Percentiles rank a stretch among this genome's conserved stretches.
Conservation (phyloP, 2,797 vertebrate genomes). For the Helarctos malayanus region DNA sequence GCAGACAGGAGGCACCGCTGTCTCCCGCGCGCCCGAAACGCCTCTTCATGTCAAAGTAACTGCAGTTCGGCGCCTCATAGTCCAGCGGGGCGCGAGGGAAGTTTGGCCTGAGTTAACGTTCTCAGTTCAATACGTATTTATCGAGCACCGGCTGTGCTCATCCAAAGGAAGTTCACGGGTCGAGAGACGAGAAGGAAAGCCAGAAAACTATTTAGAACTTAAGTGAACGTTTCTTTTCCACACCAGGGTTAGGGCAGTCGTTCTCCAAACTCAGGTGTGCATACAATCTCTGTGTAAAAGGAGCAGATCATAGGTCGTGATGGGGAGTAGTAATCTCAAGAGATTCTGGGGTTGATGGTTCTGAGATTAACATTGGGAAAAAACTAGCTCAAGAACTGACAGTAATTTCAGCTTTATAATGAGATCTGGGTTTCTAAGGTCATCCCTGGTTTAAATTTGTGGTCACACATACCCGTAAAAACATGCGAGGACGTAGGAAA, state of each 20-base stretch:
- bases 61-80: rapidly evolving
- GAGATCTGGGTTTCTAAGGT: neutral
- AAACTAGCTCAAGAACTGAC: neutral
- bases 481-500: neutral
- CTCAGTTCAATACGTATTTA: neutral
- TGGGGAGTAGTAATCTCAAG: neutral
- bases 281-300: no score
- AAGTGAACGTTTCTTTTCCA: neutral
- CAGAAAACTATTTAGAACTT: neutral
- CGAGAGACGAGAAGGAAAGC: neutral
- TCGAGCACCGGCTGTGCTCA: neutral
- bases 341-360: neutral
- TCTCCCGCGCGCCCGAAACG: neutral
- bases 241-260: neutral
- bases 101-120: neutral
- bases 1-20: neutral
- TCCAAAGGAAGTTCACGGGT: neutral
- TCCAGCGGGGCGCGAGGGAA: rapidly evolving
- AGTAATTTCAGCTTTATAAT: neutral
- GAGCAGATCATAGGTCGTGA: no score
- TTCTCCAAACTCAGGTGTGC: neutral
- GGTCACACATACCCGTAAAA: neutral
- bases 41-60: neutral
- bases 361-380: neutral
- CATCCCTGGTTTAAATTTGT: neutral